Conservation (phyloP, 1,140 invertebrate genomes). For the Kradibia gibbosae region DNA sequence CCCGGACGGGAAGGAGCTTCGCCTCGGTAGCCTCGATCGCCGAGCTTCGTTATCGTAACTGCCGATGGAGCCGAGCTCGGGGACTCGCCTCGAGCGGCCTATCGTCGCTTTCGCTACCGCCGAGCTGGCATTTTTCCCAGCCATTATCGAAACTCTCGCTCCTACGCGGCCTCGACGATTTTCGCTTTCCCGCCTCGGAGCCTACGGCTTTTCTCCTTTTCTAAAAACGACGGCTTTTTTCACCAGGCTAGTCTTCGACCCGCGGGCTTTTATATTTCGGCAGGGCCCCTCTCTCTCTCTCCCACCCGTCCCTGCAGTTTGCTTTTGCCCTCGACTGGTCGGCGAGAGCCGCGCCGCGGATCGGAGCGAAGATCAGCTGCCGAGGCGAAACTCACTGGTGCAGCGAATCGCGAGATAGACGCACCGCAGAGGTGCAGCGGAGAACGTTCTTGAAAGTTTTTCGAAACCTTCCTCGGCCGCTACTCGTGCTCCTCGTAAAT, state of each 20-base stretch:
- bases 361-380: not conserved
- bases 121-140: no score
- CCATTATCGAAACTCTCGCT: no score
- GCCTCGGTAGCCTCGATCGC: no score
- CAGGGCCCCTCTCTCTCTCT: not conserved
- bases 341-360: not conserved
- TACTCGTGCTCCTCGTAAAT: conserved; percentile 13
- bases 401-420: conserved; percentile 4
- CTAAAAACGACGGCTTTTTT: no score
- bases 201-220: not conserved
- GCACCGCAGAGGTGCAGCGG: not conserved
- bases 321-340: conserved; percentile 13
- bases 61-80: no score
- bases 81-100: no score
- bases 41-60: no score
- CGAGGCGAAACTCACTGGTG: conserved; percentile 1
- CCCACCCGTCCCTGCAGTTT: not conserved
- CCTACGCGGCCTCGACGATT: no score
- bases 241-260: not conserved
- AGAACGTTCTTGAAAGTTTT: conserved; percentile 45
- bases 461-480: conserved; percentile 37
- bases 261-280: not conserved
- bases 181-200: not conserved
- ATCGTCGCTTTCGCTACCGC: no score
- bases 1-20: no score